Evolutionary conservation across 2,797 vertebrate species (phyloP), one percentile per base, ranked within the genome.

Genomic region (Apogon talboti): DNA sequence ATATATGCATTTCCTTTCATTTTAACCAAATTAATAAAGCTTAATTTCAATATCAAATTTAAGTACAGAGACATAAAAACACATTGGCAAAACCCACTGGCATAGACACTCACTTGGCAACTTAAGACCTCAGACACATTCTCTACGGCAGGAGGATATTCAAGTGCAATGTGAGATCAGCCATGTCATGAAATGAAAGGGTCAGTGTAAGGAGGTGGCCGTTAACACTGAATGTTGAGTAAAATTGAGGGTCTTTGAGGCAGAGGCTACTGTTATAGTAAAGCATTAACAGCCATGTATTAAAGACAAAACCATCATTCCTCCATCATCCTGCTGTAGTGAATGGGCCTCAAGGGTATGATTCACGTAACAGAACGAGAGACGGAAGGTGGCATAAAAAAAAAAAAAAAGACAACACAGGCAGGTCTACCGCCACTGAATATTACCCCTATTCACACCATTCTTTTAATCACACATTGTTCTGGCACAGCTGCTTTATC

Each of bases 401-500:
- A 57, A 15, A n/a, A 41, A 67, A 66, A 28, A 66, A 57, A 15
- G 16, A 53, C 33, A 73, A 71, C 62, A 54, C 44, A 40, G 33
- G 37, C 24, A 9, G 51, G 28, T 43, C 57, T 51, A 19, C 64
- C 50, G 44, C 71, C 65, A 74, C 76, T 75, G 76, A 66, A 71
- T 21, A 53, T 47, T 74, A 52, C 60, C 44, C 30, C 18, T 54
- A 71, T 72, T 64, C 77, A 61, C 16, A 13, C 45, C 40, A n/a
- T 61, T 72, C 59, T 51, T 66, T 71, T 82, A 58, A 86, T 86
- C 68, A 74, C 50, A 74, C 61, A 70, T 68, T 74, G 80, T 67
- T 51, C 61, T 46, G 66, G 46, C 68, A 66, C 79, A 78, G 85
- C 79, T 85, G 89, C 67, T 87, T 79, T 76, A 80, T 77, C 71